Conservation (phyloP, 1,140 invertebrate species). For the Drosophila lacteicornis region DNA sequence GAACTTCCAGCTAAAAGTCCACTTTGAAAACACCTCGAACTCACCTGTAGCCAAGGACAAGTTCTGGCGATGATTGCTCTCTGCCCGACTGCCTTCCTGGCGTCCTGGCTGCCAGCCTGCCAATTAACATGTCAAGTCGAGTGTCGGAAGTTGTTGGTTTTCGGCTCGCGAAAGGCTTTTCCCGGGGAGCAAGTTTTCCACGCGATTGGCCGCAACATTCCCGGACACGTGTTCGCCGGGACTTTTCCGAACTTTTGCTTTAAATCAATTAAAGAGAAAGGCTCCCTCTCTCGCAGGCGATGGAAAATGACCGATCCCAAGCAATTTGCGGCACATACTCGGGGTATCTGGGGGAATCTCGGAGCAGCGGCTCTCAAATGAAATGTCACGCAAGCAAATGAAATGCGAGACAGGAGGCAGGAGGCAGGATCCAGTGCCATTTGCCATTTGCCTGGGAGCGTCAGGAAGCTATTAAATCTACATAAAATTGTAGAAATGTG, state of each 20-base stretch:
- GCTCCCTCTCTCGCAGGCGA: not conserved
- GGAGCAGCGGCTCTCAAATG: slow-evolving; percentile 56
- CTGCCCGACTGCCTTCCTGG: slow-evolving; percentile 28
- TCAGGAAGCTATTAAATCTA: slow-evolving; percentile 82
- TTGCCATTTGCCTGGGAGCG: slow-evolving; percentile 44
- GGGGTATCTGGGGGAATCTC: slow-evolving; percentile 55
- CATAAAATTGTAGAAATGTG: slow-evolving; percentile 80
- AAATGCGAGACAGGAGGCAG: slow-evolving; percentile 68
- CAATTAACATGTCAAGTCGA: slow-evolving; percentile 79
- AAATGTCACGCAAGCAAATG: slow-evolving; percentile 79
- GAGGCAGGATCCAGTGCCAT: slow-evolving; percentile 3
- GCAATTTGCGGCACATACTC: slow-evolving; percentile 40
- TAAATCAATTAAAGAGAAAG: slow-evolving; percentile 52
- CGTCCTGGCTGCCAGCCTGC: slow-evolving; percentile 31
- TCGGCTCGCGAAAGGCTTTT: slow-evolving; percentile 57
- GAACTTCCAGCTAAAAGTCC: not conserved
- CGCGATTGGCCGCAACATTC: slow-evolving; percentile 53
- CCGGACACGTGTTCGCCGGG: slow-evolving; percentile 33
- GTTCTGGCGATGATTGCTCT: slow-evolving; percentile 8
- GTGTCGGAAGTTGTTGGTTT: slow-evolving; percentile 76
- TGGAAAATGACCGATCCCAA: slow-evolving; percentile 39
- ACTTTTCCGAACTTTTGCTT: slow-evolving; percentile 31
- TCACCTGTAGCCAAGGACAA: not conserved
- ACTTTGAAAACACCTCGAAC: not conserved
- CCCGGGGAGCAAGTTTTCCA: slow-evolving; percentile 38